Evolutionary conservation across 2,888 invertebrate species (phyloP), one percentile per base, ranked within the genome.

Genomic region (Zhengitettix transpicula): DNA sequence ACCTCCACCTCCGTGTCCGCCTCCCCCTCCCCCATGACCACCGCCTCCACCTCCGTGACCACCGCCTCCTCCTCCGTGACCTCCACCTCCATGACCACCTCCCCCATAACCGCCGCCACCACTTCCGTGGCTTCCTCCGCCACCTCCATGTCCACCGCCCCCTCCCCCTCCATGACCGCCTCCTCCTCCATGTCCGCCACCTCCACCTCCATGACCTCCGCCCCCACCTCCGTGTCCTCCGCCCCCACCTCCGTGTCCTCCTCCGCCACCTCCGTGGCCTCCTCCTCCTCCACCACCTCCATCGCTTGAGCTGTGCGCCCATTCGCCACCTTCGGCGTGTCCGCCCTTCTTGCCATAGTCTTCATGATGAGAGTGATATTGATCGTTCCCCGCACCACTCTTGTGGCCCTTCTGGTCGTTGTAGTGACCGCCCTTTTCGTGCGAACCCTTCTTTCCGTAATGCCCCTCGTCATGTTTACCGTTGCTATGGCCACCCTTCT

Each of bases 381-480:
- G 61, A 52, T 65, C 60, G 53, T 65, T 63, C 51, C 62, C 63
- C 3, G 61, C 63, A 17, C 64, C 65, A 12, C 62, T 62, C 41
- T 62, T 59, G 47, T 62, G 62, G 10, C 64, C 66, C 42, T 64
- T 64, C 55, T 65, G 63, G 40, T 67, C 66, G 44, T 66, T 63
- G 58, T 66, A 63, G 61, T 68, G 67, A 9, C 66, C 65, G 42
- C 61, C 61, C 51, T 66, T 64, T 47, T 65, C 65, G 60, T 65
- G 61, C 61, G 67, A 63, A 12, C 67, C 77, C 68, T 79, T 78
- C 64, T 75, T 70, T 60, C 69, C 70, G 55, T 74, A 72, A 60
- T 79, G 75, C 52, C 82, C 79, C 41, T 78, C 72, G 64, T 79
- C 76, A 68, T 74, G 79, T 0, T 78, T 83, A 0, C 60, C 64